Conservation (phyloP, 53 echinoderm and acorn worm genomes). For the Apostichopus leukothele region DNA sequence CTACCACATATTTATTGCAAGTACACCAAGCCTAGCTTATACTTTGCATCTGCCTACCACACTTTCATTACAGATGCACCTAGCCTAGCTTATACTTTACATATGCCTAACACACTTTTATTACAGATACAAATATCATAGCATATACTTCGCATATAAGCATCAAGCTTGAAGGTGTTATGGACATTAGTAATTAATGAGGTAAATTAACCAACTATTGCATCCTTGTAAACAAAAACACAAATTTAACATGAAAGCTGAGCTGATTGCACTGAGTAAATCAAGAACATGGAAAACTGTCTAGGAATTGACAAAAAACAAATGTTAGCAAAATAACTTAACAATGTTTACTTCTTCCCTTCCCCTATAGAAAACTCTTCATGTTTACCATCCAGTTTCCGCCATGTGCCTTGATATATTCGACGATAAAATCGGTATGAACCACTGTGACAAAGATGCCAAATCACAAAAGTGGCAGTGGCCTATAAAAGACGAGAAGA, state of each 20-base stretch:
- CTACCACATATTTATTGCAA: too few species aligned
- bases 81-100: too few species aligned
- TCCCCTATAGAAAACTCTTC: constrained; percentile 42
- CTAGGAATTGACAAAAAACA: too few species aligned
- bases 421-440: constrained; percentile 29
- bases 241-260: too few species aligned
- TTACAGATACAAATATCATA: too few species aligned
- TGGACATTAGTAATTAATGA: not conserved
- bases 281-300: too few species aligned
- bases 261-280: too few species aligned
- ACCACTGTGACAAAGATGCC: constrained; percentile 54
- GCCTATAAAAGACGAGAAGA: constrained; percentile 45
- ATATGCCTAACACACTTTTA: too few species aligned
- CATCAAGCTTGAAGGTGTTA: not conserved
- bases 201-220: not conserved
- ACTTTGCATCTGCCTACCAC: too few species aligned
- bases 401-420: constrained; percentile 65
- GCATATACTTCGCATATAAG: not conserved
- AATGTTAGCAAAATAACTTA: too few species aligned
- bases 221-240: not conserved
- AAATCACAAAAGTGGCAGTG: constrained; percentile 58
- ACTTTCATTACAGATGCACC: too few species aligned
- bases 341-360: not conserved
- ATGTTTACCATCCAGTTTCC: constrained; percentile 75
- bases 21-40: too few species aligned